Base-by-base conservation (phyloP, 64 coral and sea anemone genomes). In the Cladopsammia gracilis region DNA sequence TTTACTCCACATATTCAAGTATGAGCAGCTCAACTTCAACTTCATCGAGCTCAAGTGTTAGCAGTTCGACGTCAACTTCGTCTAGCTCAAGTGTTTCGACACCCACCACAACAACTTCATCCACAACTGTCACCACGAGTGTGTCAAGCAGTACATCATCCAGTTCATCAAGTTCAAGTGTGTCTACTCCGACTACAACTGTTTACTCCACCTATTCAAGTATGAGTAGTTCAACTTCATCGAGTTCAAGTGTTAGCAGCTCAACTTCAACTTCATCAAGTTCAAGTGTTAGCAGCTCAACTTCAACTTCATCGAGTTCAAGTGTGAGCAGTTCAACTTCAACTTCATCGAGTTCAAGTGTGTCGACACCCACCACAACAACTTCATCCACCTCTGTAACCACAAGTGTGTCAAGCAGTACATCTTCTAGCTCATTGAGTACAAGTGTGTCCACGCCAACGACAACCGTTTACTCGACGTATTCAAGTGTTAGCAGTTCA, bases 271-370 rank as follows among this genome's bases (percentile, higher is more conserved):
- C 53, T 14, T 34, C 34, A 34, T 34, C 34, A 2, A 62, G 73
- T 5, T 78, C 87, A n/a, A 48, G 42, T n/a, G 65, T 60, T 9
- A 25, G 66, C 8, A 75, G 67, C 13, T 60, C 87, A 23, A 90
- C 78, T 47, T 60, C 87, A 23, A 90, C 78, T 47, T 56, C 83
- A 0, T 70, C 77, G 10, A 62, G 43, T 1, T 54, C 93, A 6
- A 89, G 25, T 20, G 79, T 79, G 23, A 75, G 68, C n/a, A 34
- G 47, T 18, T 25, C 84, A 48, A 93, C 92, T 56, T 90, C 56
- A 18, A 77, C 57, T 13, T 8, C 70, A 10, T 68, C 64, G 14
- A 90, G 75, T 16, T 51, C 77, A 5, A 76, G 70, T 25, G 62
- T 25, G 16, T 73, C 87, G 54, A 78, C 72, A 34, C 34, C 34